Conservation (phyloP, 2,888 invertebrate species). For the Leptogaster cylindrica region DNA sequence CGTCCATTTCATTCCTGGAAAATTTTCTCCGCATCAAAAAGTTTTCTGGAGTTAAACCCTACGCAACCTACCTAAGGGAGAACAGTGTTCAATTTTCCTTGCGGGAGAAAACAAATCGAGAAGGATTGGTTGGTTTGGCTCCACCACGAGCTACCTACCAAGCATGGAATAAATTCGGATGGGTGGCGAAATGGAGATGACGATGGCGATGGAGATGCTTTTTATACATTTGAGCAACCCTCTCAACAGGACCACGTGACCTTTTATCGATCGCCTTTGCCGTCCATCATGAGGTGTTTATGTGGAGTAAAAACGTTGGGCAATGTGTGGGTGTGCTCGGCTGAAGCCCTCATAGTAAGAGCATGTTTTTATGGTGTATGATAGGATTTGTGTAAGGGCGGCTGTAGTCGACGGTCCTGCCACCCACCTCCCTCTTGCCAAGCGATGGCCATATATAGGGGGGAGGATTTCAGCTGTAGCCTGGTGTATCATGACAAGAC, state of each 20-base stretch:
- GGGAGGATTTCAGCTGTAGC: conserved; percentile 26
- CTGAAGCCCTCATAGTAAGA: conserved; percentile 20
- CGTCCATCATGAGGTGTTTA: conserved; percentile 40
- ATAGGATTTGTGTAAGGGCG: conserved; percentile 24
- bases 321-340: not conserved
- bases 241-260: conserved; percentile 40
- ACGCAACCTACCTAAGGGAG: conserved; percentile 18
- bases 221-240: conserved; percentile 39
- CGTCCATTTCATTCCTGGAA: conserved; percentile 6
- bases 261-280: conserved; percentile 39
- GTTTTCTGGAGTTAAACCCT: conserved; percentile 10
- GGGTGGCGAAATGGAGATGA: not conserved
- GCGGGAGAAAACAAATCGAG: not conserved
- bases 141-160: conserved; percentile 4
- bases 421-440: conserved; percentile 1
- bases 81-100: conserved; percentile 36
- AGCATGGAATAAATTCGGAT: conserved; percentile 11
- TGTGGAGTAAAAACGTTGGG: conserved; percentile 22
- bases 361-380: conserved; percentile 21
- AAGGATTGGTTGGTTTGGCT: conserved; percentile 15
- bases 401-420: conserved; percentile 22
- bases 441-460: not conserved
- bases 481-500: not conserved
- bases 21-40: conserved; percentile 14
- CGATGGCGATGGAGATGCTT: conserved; percentile 5